These are phyloP conservation scores for Muscina levida DNA, from an alignment of 2,888 invertebrate genomes.

Conservation along the genomic window DNA sequence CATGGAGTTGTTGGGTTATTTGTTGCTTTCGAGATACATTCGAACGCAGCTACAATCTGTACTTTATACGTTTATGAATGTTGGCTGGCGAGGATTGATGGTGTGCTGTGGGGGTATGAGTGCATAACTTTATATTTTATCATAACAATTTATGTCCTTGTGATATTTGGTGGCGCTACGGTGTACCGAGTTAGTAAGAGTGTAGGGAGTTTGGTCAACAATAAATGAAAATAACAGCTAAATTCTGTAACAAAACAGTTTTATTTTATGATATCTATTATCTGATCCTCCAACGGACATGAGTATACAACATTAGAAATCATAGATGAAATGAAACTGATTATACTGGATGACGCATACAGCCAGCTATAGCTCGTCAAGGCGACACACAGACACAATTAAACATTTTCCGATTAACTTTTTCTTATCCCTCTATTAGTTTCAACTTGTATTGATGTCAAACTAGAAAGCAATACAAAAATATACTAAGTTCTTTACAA, in stretches of 20 bases:
- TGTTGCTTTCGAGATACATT: slow-evolving; percentile 44
- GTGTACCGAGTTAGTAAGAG: no score
- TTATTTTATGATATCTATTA: slow-evolving; percentile 54
- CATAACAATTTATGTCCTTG: slow-evolving; percentile 55
- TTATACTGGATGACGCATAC: slow-evolving; percentile 44
- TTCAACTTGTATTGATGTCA: no score
- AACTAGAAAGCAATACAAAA: no score
- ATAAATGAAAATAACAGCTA: slow-evolving; percentile 30
- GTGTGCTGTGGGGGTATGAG: slow-evolving; percentile 45
- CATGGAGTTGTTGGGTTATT: slow-evolving; percentile 56
- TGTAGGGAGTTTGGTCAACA: neutral
- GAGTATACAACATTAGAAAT: slow-evolving; percentile 36
- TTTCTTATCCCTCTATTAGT: no score
- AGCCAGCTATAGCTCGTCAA: no score
- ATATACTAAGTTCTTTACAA: no score
- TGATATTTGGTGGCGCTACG: slow-evolving; percentile 42
- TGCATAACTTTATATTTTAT: slow-evolving; percentile 39
- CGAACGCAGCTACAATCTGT: no score
- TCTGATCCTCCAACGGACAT: slow-evolving; percentile 47
- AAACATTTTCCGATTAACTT: no score
- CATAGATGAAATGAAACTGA: slow-evolving; percentile 28
- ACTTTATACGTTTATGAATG: neutral
- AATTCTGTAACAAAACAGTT: slow-evolving; percentile 17
- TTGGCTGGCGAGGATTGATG: slow-evolving; percentile 36
- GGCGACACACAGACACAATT: no score